Base-by-base conservation (phyloP, 2,888 invertebrate species). In the Drosophila sordidula region DNA sequence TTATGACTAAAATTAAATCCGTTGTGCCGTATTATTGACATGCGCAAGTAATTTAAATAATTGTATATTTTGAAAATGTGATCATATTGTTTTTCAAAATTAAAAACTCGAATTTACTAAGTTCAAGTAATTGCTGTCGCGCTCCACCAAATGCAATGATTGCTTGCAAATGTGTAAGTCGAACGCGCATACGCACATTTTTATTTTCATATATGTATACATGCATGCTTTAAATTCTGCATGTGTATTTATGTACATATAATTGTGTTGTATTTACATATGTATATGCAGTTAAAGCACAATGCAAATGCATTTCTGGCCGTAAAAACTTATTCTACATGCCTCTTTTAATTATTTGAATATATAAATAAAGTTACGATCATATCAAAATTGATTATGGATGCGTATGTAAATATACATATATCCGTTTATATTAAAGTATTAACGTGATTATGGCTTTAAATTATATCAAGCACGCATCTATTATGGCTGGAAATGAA, bases 101-200 rank as follows among this genome's bases (percentile, higher is more conserved):
- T 44, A 56, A 9, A 38, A 45, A 52, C 42, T 1, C 22, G 25
- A 9, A 47, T 51, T 58, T 16, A 36, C 4, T 16, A 55, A 50
- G 16, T 39, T 9, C n/a, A 36, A 51, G 12, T 32, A 55, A 22
- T 22, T 6, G 12, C n/a, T 18, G n/a, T 39, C 9, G 46, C 22
- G 26, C n/a, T 39, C 16, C 25, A 22, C 11, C n/a, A 38, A 56
- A 39, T 46, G 59, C 52, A 61, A 75, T 75, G 75, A 39, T 63
- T 59, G 49, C 41, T 12, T 72, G 6, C 49, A 75, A 66, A 70
- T 32, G 62, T 65, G 76, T 83, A 87, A 86, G 83, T 82, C 58
- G 46, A 50, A 52, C 50, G 81, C 80, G 81, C 84, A 87, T 46
- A 59, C 61, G 46, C 58, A 46, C 22, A 34, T 34, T 18, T 36